Evolutionary conservation across 2,113 vertebrate species (phyloP), one percentile per base, ranked within the genome.

Genomic region (Odocoileus hemionus): DNA sequence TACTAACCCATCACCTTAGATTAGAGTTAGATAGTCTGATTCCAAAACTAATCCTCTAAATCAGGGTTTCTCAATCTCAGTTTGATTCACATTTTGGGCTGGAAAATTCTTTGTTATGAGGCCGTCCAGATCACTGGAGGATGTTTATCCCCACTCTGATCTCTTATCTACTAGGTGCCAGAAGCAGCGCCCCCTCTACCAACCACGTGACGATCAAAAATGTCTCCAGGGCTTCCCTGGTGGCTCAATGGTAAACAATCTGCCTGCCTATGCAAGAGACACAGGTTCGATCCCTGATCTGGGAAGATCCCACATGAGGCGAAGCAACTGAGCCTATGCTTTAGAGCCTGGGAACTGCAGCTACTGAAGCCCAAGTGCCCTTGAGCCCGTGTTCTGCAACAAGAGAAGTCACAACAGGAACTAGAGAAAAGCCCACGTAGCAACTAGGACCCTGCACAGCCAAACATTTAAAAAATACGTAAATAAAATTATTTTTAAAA

Each of bases 201-300:
- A 6, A 6, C 21, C 16, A 15, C 9, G 30, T 43, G 54, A 84
- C 23, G 19, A 57, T n/a, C 33, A n/a, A 83, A 79, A 57, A 60
- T 12, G 7, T 52, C n/a, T 74, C 85, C 23, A 83, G 60, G 39
- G 39, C 70, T 99, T 99, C 99, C 70, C 70, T 43, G 70, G 23
- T 43, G 39, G 12, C 36, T 76, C 70, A 26, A 23, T 14, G 70
- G 23, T 43, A 26, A 76, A 76, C 23, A 43, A 43, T 76, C 23
- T 43, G 12, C 70, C 39, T 15, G 39, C 39, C 70, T 26, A 26
- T 26, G 39, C 70, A 76, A 26, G 39, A 76, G 39, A 43, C 21
- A 76, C 39, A 43, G 39, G 70, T 76, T 76, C 39, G 39, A 76
- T 43, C 70, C 39, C 70, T 26, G 70, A 76, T 43, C 70, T 76